A percentile compares a stretch with the other conserved stretches of the same genome.
These are phyloP conservation scores for Leuciscus idus DNA, from an alignment of 2,113 vertebrate species.

Conservation along the genomic window DNA sequence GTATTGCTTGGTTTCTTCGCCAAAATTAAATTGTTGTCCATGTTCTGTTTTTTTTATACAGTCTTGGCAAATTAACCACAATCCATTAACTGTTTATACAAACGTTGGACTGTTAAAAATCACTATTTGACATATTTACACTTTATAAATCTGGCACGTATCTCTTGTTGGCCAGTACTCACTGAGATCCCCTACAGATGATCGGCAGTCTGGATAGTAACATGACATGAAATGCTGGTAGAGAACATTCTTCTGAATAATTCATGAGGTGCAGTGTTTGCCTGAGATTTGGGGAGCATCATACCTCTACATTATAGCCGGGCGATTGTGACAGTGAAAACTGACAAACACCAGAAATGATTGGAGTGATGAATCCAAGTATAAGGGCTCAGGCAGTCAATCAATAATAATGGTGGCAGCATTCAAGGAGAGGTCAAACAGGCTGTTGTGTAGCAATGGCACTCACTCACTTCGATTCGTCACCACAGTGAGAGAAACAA, in stretches of 20 bases:
- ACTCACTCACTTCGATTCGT: not conserved
- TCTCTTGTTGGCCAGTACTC: not conserved
- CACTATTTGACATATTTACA: not conserved
- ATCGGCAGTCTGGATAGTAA: constrained; percentile 6
- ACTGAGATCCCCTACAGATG: constrained; percentile 25
- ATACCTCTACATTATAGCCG: constrained; percentile 4
- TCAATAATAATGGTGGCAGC: constrained; percentile 30
- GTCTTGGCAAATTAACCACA: not conserved
- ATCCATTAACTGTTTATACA: constrained; percentile 29
- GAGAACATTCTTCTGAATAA: constrained; percentile 48
- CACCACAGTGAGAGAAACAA: not conserved
- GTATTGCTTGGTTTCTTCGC: not conserved
- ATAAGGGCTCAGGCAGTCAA: not conserved
- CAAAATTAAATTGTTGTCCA: not conserved
- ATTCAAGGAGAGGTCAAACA: constrained; percentile 14
- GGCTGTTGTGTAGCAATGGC: constrained; percentile 1
- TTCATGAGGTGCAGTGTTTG: constrained; percentile 35
- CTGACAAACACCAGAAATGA: not conserved
- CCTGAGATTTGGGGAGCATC: constrained; percentile 25
- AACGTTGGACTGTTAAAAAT: not conserved
- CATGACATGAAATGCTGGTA: constrained; percentile 8
- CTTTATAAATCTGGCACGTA: not conserved
- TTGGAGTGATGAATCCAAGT: constrained; percentile 40
- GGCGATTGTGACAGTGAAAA: constrained; percentile 14
- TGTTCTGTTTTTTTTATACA: not conserved